phyloP scores from a whole-genome alignment of 2,113 vertebrate species.

The Perccottus glenii region DNA sequence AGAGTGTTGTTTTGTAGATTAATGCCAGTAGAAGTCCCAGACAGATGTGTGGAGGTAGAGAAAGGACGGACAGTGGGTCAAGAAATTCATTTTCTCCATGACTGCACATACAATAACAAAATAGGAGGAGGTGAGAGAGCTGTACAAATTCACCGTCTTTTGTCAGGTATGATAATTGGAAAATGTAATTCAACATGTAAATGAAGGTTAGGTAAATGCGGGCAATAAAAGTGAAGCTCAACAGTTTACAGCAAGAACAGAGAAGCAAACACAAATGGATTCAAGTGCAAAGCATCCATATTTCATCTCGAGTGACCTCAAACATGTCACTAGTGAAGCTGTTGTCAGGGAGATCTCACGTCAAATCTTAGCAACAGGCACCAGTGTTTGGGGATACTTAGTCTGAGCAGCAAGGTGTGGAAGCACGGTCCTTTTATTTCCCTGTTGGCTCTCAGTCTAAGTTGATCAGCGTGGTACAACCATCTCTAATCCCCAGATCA shows the following conservation, averaged over 20 bases:
- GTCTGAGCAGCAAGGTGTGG: neutral
- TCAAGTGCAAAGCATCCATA: neutral
- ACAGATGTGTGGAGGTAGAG: constrained; percentile 13
- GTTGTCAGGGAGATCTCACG: neutral
- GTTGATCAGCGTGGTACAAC: constrained; percentile 6
- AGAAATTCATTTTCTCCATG: constrained; percentile 65
- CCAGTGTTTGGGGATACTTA: neutral
- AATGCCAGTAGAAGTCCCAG: constrained; percentile 10
- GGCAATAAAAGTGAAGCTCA: constrained; percentile 1
- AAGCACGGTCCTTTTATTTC: constrained; percentile 17
- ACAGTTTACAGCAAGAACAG: neutral
- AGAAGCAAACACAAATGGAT: neutral
- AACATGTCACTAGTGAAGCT: neutral
- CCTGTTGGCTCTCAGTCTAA: constrained; percentile 3
- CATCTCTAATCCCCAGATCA: neutral
- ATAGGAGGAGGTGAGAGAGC: constrained; percentile 6
- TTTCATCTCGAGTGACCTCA: constrained; percentile 4
- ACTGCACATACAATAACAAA: constrained; percentile 39
- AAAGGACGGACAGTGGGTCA: constrained; percentile 23
- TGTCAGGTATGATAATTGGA: constrained; percentile 21
- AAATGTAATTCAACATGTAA: constrained; percentile 23
- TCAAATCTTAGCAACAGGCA: neutral
- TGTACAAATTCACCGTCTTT: constrained; percentile 13
- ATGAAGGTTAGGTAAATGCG: neutral
- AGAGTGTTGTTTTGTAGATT: neutral